phyloP scores from a whole-genome alignment of 1,140 invertebrate genomes.

The Drosophila grimshawi region DNA sequence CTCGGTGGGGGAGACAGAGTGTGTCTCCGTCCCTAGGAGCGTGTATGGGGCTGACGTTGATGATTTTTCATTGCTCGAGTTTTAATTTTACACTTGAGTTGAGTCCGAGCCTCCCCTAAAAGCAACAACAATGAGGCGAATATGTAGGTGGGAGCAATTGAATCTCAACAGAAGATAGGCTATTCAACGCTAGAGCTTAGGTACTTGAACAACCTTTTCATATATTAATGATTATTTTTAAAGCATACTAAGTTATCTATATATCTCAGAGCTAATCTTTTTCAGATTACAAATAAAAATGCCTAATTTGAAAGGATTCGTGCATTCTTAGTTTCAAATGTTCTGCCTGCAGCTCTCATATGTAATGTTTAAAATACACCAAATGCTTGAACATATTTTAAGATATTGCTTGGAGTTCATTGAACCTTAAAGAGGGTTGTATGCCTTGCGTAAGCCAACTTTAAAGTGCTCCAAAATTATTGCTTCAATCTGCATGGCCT shows the following conservation, averaged over 20 bases:
- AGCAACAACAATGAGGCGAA: constrained; percentile 23
- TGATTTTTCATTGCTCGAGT: constrained; percentile 84
- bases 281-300: too few species aligned
- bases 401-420: constrained; percentile 39
- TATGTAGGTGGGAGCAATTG: constrained; percentile 12
- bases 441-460: constrained; percentile 15
- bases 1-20: neutral
- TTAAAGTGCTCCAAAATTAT: constrained; percentile 41
- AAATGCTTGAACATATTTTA: neutral
- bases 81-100: constrained; percentile 84
- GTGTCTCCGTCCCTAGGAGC: neutral
- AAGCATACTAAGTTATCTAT: too few species aligned
- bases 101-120: constrained; percentile 51
- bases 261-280: too few species aligned
- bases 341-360: neutral
- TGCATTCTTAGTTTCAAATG: too few species aligned
- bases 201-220: neutral
- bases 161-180: neutral
- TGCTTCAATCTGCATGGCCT: constrained; percentile 20
- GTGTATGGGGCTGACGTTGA: constrained; percentile 72
- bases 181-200: neutral
- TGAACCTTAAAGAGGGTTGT: constrained; percentile 56
- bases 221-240: neutral
- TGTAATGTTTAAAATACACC: neutral
- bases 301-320: too few species aligned